Percentiles rank a stretch among this genome's conserved stretches.
Evolutionary conservation across 2,888 invertebrate genomes (phyloP).

Genomic region (Pachymerium ferrugineum): DNA sequence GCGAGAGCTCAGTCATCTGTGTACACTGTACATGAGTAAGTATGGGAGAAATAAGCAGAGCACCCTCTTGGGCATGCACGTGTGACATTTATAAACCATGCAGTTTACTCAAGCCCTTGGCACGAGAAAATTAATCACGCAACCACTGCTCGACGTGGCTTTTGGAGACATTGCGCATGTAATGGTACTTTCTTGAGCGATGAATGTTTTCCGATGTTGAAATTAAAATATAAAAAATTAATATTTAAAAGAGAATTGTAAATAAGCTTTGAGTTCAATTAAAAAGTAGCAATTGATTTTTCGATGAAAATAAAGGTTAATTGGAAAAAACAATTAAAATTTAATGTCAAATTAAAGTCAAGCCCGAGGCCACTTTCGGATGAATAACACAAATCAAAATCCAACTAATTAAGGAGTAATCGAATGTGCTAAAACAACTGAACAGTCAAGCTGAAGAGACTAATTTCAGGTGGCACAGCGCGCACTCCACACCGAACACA

Average conservation of each 20-base stretch:
- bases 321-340: constrained; percentile 1
- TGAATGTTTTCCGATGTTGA: too few relatives aligned
- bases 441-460: not conserved
- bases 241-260: not conserved
- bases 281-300: too few relatives aligned
- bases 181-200: too few relatives aligned
- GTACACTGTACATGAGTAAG: constrained; percentile 7
- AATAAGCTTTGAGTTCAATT: not conserved
- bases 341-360: not conserved
- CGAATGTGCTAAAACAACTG: not conserved
- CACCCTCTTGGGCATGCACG: not conserved
- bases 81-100: not conserved
- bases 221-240: too few relatives aligned
- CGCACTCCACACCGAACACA: not conserved
- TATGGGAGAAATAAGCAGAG: not conserved
- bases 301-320: too few relatives aligned
- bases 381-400: not conserved
- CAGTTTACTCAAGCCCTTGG: not conserved
- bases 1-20: constrained; percentile 13
- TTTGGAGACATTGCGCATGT: too few relatives aligned
- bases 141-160: not conserved
- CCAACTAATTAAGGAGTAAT: not conserved
- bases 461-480: not conserved
- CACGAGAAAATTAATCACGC: not conserved
- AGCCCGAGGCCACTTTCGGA: not conserved